phyloP scores from a whole-genome alignment of 2,797 vertebrate species.

The Megalops cyprinoides region DNA sequence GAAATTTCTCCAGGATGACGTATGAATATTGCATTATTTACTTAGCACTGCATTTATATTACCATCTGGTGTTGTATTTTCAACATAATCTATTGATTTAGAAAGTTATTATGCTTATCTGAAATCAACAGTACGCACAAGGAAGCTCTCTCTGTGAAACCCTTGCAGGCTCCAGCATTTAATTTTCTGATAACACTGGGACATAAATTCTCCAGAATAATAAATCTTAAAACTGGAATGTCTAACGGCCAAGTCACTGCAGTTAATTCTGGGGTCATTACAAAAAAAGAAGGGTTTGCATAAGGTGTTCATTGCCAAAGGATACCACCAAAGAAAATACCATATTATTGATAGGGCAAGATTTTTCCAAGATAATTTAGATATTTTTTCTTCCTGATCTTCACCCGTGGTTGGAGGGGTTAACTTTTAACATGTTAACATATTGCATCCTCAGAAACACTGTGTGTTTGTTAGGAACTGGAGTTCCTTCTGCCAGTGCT shows the following conservation, averaged over 20 bases:
- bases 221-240: constrained; percentile 68
- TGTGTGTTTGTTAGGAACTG: neutral
- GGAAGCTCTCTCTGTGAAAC: constrained; percentile 67
- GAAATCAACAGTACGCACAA: constrained; percentile 68
- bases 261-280: neutral
- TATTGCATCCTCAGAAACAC: neutral
- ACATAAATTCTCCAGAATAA: constrained; percentile 67
- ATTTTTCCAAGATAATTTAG: neutral
- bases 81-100: constrained; percentile 64
- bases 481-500: neutral
- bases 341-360: neutral
- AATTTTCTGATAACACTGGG: constrained; percentile 81
- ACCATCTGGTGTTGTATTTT: neutral
- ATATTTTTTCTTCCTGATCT: neutral
- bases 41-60: neutral
- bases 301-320: no score
- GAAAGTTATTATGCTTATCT: constrained; percentile 69
- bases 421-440: no score
- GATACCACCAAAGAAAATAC: neutral
- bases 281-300: no score
- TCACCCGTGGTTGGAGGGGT: neutral
- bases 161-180: constrained; percentile 71
- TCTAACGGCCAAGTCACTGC: constrained; percentile 62
- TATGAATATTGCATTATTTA: neutral
- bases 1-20: neutral